A percentile compares a stretch with the other conserved stretches of the same genome.
These are phyloP conservation scores for Petrocephalus microphthalmus DNA, from an alignment of 2,113 vertebrate genomes.

Conservation along the genomic window DNA sequence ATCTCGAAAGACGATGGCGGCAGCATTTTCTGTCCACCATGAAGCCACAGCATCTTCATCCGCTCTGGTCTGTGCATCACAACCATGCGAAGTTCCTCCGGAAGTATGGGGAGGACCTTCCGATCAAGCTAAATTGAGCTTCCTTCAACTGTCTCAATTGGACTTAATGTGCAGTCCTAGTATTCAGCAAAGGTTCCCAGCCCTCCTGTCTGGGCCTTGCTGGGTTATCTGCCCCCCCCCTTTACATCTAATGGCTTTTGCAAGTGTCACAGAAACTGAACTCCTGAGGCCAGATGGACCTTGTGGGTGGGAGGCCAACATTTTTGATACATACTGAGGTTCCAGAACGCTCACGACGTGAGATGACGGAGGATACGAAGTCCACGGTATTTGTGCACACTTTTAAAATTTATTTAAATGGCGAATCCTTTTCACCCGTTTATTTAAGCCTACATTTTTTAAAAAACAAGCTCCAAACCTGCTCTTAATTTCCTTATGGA, in stretches of 20 bases:
- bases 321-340: constrained; percentile 20
- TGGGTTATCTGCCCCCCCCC: neutral
- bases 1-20: constrained; percentile 86
- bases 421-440: constrained; percentile 4
- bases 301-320: neutral
- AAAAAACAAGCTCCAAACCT: constrained; percentile 42
- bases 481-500: constrained; percentile 41
- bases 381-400: constrained; percentile 29
- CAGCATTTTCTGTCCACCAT: constrained; percentile 90
- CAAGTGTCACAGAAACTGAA: neutral
- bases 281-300: constrained; percentile 15
- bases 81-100: constrained; percentile 88
- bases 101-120: constrained; percentile 78
- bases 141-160: too few species aligned
- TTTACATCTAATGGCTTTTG: neutral
- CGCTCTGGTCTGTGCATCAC: constrained; percentile 86
- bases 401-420: constrained; percentile 43
- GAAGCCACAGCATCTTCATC: constrained; percentile 79
- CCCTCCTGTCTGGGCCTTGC: neutral
- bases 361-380: neutral
- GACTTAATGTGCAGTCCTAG: neutral
- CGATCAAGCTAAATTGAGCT: constrained; percentile 65
- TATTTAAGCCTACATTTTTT: constrained; percentile 40
- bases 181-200: neutral
- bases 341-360: constrained; percentile 8